Base-by-base conservation (phyloP, 2,113 vertebrate genomes). In the Bubo scandiacus region DNA sequence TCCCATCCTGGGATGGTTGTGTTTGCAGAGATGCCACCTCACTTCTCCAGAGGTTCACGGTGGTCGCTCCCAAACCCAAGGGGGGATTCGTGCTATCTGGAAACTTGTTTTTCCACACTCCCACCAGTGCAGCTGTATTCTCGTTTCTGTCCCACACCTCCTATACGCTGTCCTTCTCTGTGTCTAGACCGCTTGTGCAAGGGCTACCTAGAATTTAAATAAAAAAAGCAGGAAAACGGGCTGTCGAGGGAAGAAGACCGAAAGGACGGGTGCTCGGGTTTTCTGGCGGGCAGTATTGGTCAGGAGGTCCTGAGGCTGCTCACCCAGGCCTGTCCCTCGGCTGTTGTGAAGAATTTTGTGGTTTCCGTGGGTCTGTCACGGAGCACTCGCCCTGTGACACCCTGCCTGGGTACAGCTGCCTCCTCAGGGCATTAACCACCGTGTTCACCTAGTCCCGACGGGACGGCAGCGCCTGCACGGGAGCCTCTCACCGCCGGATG, bases 401-500 rank as follows among this genome's bases (percentile, higher is more conserved):
- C 12, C n/a, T 21, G 16, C 40, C 59, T 3, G 49, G 34, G n/a
- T 27, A 22, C 68, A 19, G 36, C 21, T 32, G 32, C 43, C 40
- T 18, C 65, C 75, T 22, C 49, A 8, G 51, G 52, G 22, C 34
- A 11, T 15, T 40, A 15, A 15, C 0, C 15, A 22, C 19, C 45
- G 0, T 1, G 4, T 20, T n/a, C 43, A 18, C 12, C 32, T 1
- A 6, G 10, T 3, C 23, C 16, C 13, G 40, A 38, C 8, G 10
- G 2, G n/a, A 36, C 10, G 7, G 65, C 49, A 59, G 40, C 0
- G 4, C 32, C 84, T 3, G 32, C 43, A 40, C 1, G 12, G 17
- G 17, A 57, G 30, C 40, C 36, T 9, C 34, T 38, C 81, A 11
- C 57, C 7, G 36, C 42, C 27, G 19, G 51, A 49, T 13, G 9